A percentile compares a stretch with the other conserved stretches of the same genome.
Conservation (phyloP, 2,113 vertebrate species). For the Pluvialis apricaria region DNA sequence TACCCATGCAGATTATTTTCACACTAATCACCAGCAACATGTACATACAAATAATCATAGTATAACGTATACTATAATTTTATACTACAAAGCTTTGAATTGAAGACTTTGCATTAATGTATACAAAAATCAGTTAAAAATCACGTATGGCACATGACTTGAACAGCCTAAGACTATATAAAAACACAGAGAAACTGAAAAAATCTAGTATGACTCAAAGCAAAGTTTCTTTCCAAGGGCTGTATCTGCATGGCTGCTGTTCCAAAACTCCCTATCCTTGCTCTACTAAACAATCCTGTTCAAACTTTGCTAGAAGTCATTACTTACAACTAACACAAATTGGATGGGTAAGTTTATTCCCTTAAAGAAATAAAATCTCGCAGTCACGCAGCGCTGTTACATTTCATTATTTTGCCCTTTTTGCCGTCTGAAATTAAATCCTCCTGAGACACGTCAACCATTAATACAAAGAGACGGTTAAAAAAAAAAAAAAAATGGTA, state of each 20-base stretch:
- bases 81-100: background rate
- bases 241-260: background rate
- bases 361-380: background rate
- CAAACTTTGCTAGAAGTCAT: slow-evolving; percentile 35
- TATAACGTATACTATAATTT: background rate
- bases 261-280: background rate
- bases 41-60: background rate
- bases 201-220: background rate
- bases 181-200: background rate
- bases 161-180: background rate
- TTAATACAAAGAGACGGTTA: slow-evolving; percentile 64
- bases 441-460: slow-evolving; percentile 62
- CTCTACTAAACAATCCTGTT: background rate
- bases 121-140: background rate
- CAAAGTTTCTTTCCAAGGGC: slow-evolving; percentile 29
- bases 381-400: background rate
- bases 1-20: background rate
- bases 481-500: slow-evolving; percentile 35
- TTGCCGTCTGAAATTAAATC: slow-evolving; percentile 55
- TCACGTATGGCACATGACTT: background rate
- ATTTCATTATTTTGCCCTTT: slow-evolving; percentile 35
- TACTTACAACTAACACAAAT: background rate
- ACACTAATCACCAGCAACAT: background rate
- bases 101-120: background rate
- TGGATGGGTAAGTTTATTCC: background rate